Percentiles rank a stretch among this genome's conserved stretches.
Conservation (phyloP, 2,797 vertebrate genomes). For the Microctenopoma steveboyesi region DNA sequence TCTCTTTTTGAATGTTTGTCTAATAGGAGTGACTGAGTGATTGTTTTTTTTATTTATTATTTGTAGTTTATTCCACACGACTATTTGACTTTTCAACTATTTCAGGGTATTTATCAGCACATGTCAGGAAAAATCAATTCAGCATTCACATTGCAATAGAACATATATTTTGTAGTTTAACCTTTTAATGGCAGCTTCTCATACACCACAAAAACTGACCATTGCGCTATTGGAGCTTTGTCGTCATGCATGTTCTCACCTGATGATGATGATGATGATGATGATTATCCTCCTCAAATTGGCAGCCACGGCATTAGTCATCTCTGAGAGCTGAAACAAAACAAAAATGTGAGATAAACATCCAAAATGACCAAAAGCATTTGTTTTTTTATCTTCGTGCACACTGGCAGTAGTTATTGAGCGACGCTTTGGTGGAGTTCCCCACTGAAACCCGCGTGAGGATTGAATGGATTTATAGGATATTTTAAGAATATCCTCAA, state of each 20-base stretch:
- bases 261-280: neutral
- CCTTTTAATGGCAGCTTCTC: neutral
- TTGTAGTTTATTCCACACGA: too few species aligned
- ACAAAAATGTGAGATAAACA: too few species aligned
- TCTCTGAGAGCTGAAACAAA: too few species aligned
- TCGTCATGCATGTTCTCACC: neutral
- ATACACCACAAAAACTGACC: neutral
- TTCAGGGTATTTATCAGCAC: too few species aligned
- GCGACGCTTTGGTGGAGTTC: neutral
- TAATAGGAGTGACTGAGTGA: too few species aligned
- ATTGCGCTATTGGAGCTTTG: neutral
- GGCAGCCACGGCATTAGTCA: neutral
- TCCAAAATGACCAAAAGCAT: too few species aligned
- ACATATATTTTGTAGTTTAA: too few species aligned
- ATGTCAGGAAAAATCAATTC: too few species aligned
- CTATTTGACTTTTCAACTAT: too few species aligned
- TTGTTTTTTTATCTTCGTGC: too few species aligned
- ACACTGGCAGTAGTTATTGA: neutral
- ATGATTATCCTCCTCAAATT: slow-evolving; percentile 23
- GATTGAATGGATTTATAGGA: neutral
- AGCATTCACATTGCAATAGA: neutral
- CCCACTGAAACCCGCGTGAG: neutral
- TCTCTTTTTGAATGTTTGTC: too few species aligned
- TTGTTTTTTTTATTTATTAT: too few species aligned
- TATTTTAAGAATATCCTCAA: neutral